A percentile compares a stretch with the other conserved stretches of the same genome.
Evolutionary conservation across 2,888 invertebrate genomes (phyloP).

Genomic region (Anoplius nigerrimus): DNA sequence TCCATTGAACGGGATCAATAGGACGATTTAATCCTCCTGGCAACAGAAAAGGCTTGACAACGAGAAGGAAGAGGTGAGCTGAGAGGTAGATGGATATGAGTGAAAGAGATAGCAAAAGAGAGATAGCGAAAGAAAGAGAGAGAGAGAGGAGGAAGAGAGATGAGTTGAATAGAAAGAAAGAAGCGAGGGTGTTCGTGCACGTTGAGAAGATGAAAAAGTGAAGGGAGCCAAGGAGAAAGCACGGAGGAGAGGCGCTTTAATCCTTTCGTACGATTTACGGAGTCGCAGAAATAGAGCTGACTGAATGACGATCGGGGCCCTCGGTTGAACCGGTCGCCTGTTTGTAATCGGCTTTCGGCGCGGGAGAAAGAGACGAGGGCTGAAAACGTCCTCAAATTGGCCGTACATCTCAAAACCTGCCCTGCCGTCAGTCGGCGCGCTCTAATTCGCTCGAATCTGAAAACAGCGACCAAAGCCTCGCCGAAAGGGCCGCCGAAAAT

Average conservation of each 20-base stretch:
- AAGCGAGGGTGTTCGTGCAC: slow-evolving; percentile 12
- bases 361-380: slow-evolving; percentile 18
- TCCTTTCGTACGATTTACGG: slow-evolving; percentile 62
- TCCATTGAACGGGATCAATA: slow-evolving; percentile 61
- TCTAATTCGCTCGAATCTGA: too few species aligned
- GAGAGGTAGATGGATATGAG: slow-evolving; percentile 22
- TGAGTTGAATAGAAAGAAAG: slow-evolving; percentile 24
- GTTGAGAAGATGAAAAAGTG: slow-evolving; percentile 7
- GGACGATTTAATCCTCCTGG: slow-evolving; percentile 57
- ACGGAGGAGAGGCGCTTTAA: slow-evolving; percentile 46
- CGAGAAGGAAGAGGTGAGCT: slow-evolving; percentile 38
- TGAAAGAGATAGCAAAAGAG: slow-evolving; percentile 28
- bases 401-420: too few species aligned
- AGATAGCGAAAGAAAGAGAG: slow-evolving; percentile 33
- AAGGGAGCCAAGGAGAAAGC: background rate
- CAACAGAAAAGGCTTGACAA: slow-evolving; percentile 44
- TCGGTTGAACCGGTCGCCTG: slow-evolving; percentile 42
- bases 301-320: slow-evolving; percentile 27
- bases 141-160: slow-evolving; percentile 36
- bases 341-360: slow-evolving; percentile 55
- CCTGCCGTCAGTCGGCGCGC: too few species aligned
- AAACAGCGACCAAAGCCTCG: too few species aligned
- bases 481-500: too few species aligned
- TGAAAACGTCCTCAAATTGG: background rate
- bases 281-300: slow-evolving; percentile 60